Base-by-base conservation (phyloP, 2,797 vertebrate genomes). In the Synanceia verrucosa region DNA sequence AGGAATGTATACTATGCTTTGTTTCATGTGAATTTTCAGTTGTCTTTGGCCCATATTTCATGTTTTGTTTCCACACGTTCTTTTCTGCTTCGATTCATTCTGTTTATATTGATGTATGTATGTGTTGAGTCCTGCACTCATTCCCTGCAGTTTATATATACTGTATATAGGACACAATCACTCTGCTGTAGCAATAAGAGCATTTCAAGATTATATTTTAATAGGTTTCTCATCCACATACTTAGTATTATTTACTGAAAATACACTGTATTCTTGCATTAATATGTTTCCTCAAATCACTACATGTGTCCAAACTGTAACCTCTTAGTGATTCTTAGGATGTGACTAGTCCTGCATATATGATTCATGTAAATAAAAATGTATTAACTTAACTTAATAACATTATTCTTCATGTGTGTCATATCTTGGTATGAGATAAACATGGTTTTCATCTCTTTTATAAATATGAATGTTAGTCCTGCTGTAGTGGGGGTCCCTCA, bases 291-390 rank as follows among this genome's bases (percentile, higher is more conserved):
- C 18, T 39, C 34, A 58, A 70, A 80, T 79, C 70, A 70, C 48
- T 70, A 36, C 46, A 83, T 78, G 36, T 65, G 78, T 71, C 73
- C 74, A 86, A 70, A 74, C 46, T 76, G 29, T 85, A 84, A 79
- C 47, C 61, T n/a, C n/a, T n/a, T n/a, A n/a, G n/a, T n/a, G n/a
- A n/a, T n/a, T n/a, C n/a, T n/a, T n/a, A n/a, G n/a, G n/a, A n/a
- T n/a, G n/a, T n/a, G n/a, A n/a, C n/a, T n/a, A n/a, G n/a, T n/a
- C n/a, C n/a, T n/a, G n/a, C n/a, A n/a, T n/a, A n/a, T n/a, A n/a
- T 86, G 71, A 87, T 85, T 79, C 60, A 43, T 91, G 87, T 89
- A 89, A 93, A 93, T 93, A 91, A 93, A 90, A n/a, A n/a, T n/a
- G n/a, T n/a, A n/a, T n/a, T n/a, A n/a, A n/a, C n/a, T n/a, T n/a